Base-by-base conservation (phyloP, 37 sponge, comb jelly and placozoan species). In the Mnemiopsis leidyi region DNA sequence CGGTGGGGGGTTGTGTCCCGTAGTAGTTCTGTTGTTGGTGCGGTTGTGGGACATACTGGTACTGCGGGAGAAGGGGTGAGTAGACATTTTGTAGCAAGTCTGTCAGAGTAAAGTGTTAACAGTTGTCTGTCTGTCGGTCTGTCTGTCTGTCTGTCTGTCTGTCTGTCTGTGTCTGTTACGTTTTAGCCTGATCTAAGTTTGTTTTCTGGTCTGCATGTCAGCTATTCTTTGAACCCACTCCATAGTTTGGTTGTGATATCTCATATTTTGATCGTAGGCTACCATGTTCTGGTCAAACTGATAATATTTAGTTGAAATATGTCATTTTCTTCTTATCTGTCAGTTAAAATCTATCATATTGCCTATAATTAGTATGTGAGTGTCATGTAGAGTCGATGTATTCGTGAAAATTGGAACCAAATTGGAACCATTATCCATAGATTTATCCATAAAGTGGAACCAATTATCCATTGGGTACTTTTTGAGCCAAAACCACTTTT, bases 11-110 rank as follows among this genome's bases (percentile, higher is more conserved):
- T 20, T 77, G 79, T 26, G 79, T 77, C 9, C 79, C 79, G 79
- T 77, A 77, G 79, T 77, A 77, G 79, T 77, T 77, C 33, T 77
- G 79, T 34, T 77, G 79, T 77, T 77, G 79, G 9, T 33, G 79
- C 1, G 36, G 79, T 0, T 26, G 79, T 29, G 73, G 30, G 2
- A 18, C 29, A 3, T 71, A 28, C 73, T 71, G 30, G 61, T 48
- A 48, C 61, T 48, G 61, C 5, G 61, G 13, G 61, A 48, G 61
- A 48, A 48, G 13, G 13, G 13, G 61, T 48, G 61, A 48, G 61
- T 18, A 48, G 13, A n/a, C n/a, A n/a, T n/a, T n/a, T n/a, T n/a
- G n/a, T n/a, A n/a, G n/a, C n/a, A n/a, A n/a, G n/a, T n/a, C n/a
- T n/a, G n/a, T n/a, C n/a, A n/a, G n/a, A n/a, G 5, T 48, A 48